These are phyloP conservation scores for Chloromyia formosa DNA, from an alignment of 2,888 invertebrate genomes.

Conservation along the genomic window DNA sequence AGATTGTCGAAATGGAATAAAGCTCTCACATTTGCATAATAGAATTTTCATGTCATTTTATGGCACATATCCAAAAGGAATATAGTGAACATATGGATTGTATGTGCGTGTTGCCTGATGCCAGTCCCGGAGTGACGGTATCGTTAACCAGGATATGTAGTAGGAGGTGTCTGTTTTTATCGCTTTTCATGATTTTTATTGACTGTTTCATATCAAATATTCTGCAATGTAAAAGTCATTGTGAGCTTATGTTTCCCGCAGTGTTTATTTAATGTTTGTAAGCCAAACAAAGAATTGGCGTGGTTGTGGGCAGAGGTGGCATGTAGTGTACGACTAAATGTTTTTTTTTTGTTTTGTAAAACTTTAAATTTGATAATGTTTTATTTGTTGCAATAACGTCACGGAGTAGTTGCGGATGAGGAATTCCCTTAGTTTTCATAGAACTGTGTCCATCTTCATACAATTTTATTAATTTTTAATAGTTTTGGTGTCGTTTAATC, in stretches of 20 bases:
- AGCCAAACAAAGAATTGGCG: conserved; percentile 25
- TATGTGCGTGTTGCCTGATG: conserved; percentile 40
- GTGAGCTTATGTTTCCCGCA: conserved; percentile 9
- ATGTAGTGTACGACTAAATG: too few species aligned
- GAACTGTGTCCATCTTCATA: too few species aligned
- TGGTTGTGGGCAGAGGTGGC: neutral
- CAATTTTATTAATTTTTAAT: too few species aligned
- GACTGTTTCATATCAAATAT: conserved; percentile 45
- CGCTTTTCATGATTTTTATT: conserved; percentile 45
- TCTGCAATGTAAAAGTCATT: conserved; percentile 32
- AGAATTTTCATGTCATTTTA: conserved; percentile 52
- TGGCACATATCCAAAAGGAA: conserved; percentile 49
- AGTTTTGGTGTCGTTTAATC: too few species aligned
- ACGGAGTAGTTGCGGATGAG: too few species aligned
- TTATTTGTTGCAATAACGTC: too few species aligned
- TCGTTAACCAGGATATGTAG: neutral
- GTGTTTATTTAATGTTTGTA: conserved; percentile 29
- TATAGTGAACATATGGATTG: conserved; percentile 35
- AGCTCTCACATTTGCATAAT: conserved; percentile 50
- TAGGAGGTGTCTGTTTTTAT: conserved; percentile 36
- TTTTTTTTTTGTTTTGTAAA: too few species aligned
- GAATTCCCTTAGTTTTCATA: too few species aligned
- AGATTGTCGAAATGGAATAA: conserved; percentile 50
- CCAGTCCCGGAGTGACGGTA: conserved; percentile 13
- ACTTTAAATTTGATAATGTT: too few species aligned